Base-by-base conservation (phyloP, 2,113 vertebrate genomes). In the Tupaia chinensis region DNA sequence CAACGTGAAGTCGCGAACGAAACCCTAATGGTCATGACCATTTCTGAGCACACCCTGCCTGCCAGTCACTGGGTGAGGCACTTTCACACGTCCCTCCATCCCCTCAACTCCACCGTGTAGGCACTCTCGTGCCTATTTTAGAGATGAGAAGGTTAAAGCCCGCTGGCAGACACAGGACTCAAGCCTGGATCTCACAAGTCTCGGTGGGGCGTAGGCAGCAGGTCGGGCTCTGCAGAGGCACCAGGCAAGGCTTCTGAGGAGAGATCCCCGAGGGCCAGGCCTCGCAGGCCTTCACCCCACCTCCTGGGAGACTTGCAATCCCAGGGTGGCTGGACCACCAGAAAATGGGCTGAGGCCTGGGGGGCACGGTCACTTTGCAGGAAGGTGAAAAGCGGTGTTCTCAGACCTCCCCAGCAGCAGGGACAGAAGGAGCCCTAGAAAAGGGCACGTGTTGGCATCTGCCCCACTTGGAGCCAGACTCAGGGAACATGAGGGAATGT, bases 381-480 rank as follows among this genome's bases (percentile, higher is more conserved):
- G 9, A 80, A 78, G n/a, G 12, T 58, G 32, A 20, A 0, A 1
- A 34, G 44, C 44, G 60, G 53, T 53, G 27, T 56, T 76, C 83
- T 95, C 80, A 77, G 93, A 53, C 69, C 65, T 89, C n/a, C 44
- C 60, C 19, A 7, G 74, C 14, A 34, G 54, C n/a, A 82, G n/a
- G 63, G 22, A n/a, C 66, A 78, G 54, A 84, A 74, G 17, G 63
- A 82, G 69, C 13, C 23, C 34, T 13, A 20, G 34, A 34, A 82
- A 73, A 65, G 56, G 86, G 65, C 23, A 70, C 1, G 0, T 65
- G 25, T 72, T 94, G 91, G 93, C 87, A 81, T 89, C 79, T 96
- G 74, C 72, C 89, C 95, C 44, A 87, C 76, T 87, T 96, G 92
- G 95, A 95, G 80, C 58, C 56, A 68, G 74, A 89, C 25, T 10